Evolutionary conservation across 2,113 vertebrate species (phyloP).

Genomic region (Scomber scombrus): DNA sequence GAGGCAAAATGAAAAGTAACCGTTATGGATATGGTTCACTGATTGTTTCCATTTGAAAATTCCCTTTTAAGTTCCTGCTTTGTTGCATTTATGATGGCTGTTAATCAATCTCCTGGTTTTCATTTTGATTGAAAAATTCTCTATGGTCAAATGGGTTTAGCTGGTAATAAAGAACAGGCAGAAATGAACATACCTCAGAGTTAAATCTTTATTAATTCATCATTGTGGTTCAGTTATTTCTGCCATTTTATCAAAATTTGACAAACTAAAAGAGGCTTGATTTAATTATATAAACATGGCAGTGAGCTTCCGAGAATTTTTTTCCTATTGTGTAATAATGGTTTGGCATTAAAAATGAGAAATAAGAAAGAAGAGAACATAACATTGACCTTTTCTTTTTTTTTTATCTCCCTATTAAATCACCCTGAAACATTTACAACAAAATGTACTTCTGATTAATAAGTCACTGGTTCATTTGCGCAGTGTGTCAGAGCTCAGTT

Average conservation of each 20-base stretch:
- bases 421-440: slow-evolving; percentile 1
- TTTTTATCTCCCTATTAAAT: slow-evolving; percentile 7
- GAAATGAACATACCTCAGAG: slow-evolving; percentile 33
- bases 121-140: slow-evolving; percentile 40
- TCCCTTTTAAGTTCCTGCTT: slow-evolving; percentile 53
- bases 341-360: slow-evolving; percentile 16
- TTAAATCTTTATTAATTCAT: slow-evolving; percentile 45
- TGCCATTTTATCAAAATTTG: slow-evolving; percentile 7
- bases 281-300: slow-evolving; percentile 11
- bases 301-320: background rate
- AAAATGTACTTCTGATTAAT: background rate
- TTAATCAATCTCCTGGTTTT: slow-evolving; percentile 61
- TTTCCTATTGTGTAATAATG: background rate
- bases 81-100: slow-evolving; percentile 39
- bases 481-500: background rate
- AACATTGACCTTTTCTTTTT: background rate
- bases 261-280: background rate
- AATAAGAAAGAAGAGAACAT: background rate
- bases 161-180: slow-evolving; percentile 37
- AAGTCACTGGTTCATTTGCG: background rate
- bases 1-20: slow-evolving; percentile 26
- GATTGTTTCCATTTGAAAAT: slow-evolving; percentile 58
- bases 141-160: slow-evolving; percentile 33
- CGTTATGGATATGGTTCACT: slow-evolving; percentile 23
- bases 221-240: slow-evolving; percentile 16